These are phyloP conservation scores for Sapayoa aenigma DNA, from an alignment of 2,113 vertebrate species.

Conservation along the genomic window DNA sequence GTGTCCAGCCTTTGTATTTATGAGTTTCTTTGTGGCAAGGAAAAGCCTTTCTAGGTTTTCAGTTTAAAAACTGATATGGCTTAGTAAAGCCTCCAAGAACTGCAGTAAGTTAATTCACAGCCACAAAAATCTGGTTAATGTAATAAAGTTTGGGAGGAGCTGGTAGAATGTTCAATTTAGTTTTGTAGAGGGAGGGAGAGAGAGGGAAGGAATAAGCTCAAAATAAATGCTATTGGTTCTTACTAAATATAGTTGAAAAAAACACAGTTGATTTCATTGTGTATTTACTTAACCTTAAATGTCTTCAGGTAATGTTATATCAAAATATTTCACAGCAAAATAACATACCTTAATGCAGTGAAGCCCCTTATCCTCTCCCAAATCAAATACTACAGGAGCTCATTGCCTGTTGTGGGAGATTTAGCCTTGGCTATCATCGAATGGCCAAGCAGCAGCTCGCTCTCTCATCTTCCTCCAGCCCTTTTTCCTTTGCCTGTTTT, in stretches of 20 bases:
- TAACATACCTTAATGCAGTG: not conserved
- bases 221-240: not conserved
- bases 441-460: not conserved
- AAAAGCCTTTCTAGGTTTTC: not conserved
- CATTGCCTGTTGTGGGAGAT: not conserved
- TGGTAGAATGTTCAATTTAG: not conserved
- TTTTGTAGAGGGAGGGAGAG: not conserved
- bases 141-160: not conserved
- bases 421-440: not conserved
- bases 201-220: not conserved
- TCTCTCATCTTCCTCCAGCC: not conserved
- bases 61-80: not conserved
- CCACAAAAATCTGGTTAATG: not conserved
- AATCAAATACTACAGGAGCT: too few relatives aligned
- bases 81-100: not conserved
- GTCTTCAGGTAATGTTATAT: not conserved
- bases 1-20: not conserved
- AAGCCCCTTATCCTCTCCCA: not conserved
- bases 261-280: fast-evolving
- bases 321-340: not conserved
- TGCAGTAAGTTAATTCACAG: not conserved
- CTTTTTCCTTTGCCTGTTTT: not conserved
- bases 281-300: not conserved
- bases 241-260: not conserved
- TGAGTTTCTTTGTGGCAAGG: not conserved